These are phyloP conservation scores for Macquaria australasica DNA, from an alignment of 2,113 vertebrate genomes.

Conservation along the genomic window DNA sequence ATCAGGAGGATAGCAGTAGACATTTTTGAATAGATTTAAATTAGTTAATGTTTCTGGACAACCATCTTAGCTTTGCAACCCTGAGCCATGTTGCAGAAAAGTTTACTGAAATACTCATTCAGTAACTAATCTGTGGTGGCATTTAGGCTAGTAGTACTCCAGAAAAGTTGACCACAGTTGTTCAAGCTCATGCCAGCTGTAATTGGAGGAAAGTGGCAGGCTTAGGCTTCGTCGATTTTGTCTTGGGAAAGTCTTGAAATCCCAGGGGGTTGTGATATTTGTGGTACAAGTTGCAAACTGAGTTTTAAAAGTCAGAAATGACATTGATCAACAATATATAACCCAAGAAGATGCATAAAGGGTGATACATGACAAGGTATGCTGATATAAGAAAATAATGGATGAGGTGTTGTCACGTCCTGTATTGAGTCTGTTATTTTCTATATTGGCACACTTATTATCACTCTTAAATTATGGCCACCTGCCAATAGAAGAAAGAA, in stretches of 20 bases:
- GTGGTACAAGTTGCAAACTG: not conserved
- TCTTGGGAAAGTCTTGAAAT: not conserved
- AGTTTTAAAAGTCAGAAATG: not conserved
- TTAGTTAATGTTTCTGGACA: not conserved
- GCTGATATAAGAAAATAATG: not conserved
- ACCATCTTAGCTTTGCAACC: not conserved
- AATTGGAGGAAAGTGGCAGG: not conserved
- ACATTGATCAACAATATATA: not conserved
- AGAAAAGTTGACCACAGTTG: not conserved
- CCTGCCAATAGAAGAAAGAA: not conserved
- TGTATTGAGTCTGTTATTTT: not conserved
- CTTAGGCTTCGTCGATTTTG: not conserved
- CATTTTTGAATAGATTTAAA: not conserved
- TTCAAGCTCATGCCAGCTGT: not conserved
- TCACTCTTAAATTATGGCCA: not conserved
- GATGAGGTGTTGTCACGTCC: not conserved
- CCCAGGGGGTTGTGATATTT: not conserved
- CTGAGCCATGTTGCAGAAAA: not conserved
- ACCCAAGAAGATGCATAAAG: not conserved
- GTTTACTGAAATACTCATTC: not conserved
- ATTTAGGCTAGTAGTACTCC: not conserved
- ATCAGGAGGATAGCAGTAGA: not conserved
- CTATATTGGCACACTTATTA: not conserved
- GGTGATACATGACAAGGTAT: not conserved
- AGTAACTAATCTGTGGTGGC: not conserved